A percentile compares a stretch with the other conserved stretches of the same genome.
phyloP scores from a whole-genome alignment of 2,113 vertebrate species.

The Athene noctua region DNA sequence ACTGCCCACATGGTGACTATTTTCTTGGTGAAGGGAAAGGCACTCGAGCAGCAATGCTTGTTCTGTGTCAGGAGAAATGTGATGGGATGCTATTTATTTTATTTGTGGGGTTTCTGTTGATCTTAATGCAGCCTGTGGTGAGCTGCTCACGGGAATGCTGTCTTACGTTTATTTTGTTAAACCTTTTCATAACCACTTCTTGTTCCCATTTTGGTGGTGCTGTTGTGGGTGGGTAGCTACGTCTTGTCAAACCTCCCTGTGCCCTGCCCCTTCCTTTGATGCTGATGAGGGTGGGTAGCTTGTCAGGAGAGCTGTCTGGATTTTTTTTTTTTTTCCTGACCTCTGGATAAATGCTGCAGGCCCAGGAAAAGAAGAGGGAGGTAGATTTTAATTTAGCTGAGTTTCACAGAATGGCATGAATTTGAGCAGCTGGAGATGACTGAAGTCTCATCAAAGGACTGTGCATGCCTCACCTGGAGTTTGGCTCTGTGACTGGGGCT shows the following conservation, averaged over 20 bases:
- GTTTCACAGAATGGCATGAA: neutral
- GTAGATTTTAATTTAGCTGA: neutral
- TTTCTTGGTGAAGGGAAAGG: neutral
- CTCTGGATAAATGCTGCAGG: no score
- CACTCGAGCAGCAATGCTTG: fast-evolving
- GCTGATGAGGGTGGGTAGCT: neutral
- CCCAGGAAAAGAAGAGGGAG: neutral
- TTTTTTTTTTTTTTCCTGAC: neutral
- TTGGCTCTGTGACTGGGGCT: neutral
- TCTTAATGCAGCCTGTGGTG: neutral
- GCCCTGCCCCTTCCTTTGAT: neutral
- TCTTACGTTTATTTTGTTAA: neutral
- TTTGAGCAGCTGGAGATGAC: neutral
- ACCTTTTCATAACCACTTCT: fast-evolving
- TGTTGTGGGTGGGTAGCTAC: neutral
- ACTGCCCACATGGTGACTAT: neutral
- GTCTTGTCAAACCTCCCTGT: neutral
- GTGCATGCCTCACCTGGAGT: neutral
- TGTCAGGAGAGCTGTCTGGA: neutral
- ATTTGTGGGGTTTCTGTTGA: neutral
- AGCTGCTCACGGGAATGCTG: neutral
- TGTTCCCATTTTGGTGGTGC: neutral
- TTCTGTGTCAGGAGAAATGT: neutral
- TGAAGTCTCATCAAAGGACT: neutral
- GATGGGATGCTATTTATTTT: neutral